These are phyloP conservation scores for Spinus olivaceus DNA, from an alignment of 2,797 vertebrate species.

Conservation along the genomic window DNA sequence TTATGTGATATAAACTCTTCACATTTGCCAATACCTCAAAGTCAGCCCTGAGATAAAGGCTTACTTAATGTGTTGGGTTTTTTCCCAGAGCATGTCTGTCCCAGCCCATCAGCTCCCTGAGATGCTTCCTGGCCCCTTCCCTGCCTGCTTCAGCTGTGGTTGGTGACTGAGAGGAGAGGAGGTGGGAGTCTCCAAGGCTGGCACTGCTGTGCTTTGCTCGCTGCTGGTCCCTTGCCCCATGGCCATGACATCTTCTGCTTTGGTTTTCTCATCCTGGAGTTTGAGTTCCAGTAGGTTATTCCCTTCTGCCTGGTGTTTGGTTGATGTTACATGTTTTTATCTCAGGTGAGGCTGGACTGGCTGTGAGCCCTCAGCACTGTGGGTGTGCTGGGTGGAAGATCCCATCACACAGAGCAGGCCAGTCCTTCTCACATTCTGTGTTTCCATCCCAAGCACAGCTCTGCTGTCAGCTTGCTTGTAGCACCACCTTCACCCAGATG, in stretches of 20 bases:
- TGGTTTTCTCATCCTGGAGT: rapidly evolving
- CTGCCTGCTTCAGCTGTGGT: background rate
- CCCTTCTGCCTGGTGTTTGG: background rate
- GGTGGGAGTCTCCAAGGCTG: background rate
- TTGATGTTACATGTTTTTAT: background rate
- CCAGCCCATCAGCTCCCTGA: background rate
- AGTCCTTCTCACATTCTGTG: background rate
- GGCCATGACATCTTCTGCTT: background rate
- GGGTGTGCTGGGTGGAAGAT: rapidly evolving
- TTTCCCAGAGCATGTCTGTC: background rate
- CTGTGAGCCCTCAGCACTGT: background rate
- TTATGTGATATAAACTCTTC: background rate
- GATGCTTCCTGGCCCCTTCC: background rate
- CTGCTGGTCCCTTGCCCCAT: background rate
- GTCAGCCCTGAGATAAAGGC: background rate
- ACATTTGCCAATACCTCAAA: background rate
- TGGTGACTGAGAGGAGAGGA: rapidly evolving
- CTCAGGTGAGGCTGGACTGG: background rate
- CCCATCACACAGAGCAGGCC: background rate
- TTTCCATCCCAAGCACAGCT: rapidly evolving
- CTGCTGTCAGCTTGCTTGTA: background rate
- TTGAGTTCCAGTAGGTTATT: background rate
- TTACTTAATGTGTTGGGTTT: background rate
- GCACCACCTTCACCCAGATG: background rate
- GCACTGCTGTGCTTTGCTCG: background rate